Base-by-base conservation (phyloP, 2,888 invertebrate species). In the Philaethria dido region DNA sequence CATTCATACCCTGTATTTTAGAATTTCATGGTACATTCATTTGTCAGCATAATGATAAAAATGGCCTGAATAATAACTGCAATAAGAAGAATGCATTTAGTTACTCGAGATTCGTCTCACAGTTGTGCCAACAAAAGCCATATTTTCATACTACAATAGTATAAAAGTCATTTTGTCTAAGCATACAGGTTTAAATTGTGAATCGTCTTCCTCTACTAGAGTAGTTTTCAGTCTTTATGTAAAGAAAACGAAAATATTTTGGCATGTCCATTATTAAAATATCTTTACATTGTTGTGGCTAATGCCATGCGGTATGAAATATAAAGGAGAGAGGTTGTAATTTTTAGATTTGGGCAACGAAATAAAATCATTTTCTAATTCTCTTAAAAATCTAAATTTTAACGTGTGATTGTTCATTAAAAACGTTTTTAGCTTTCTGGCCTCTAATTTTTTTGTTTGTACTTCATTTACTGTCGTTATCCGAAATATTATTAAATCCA, bases 101-200 rank as follows among this genome's bases (percentile, higher is more conserved):
- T 59, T 42, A 48, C 57, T 48, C 36, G 64, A 64, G 45, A 64
- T 59, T 44, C 39, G 60, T 47, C 45, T 29, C 22, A 39, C 64
- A 64, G 55, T 55, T 25, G 64, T 29, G 60, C 25, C 36, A 61
- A 68, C 64, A 68, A 68, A 64, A 61, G 64, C 64, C 33, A 64
- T 55, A 61, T 61, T 68, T 66, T 68, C 55, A 61, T 64, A 45
- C 29, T 50, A 68, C 68, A 68, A 68, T 61, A 61, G 68, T 64
- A 60, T 54, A 47, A 64, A 68, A 68, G 61, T 64, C 33, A 64
- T 68, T 64, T 42, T 61, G 59, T 64, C 59, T 33, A 59, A 50
- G 64, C n/a, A 64, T 42, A 57, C 42, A 45, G 52, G 42, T 59
- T 59, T 67, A 63, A 55, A 60, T 59, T 59, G 64, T 64, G 60